phyloP scores from a whole-genome alignment of 2,797 vertebrate genomes.

The Xenentodon cancila region DNA sequence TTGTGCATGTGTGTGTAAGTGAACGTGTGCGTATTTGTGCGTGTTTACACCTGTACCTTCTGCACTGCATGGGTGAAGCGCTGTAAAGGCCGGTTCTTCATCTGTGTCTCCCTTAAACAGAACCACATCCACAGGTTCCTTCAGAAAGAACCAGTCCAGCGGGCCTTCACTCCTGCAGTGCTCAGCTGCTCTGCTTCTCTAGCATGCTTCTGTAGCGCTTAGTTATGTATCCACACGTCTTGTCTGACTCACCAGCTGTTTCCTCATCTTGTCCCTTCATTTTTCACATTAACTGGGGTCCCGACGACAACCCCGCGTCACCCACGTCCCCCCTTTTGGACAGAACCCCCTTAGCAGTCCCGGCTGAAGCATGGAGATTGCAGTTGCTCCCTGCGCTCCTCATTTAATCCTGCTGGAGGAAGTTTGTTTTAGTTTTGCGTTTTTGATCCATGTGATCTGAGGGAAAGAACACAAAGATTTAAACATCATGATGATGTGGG shows the following conservation, averaged over 20 bases:
- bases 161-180: constrained; percentile 62
- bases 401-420: constrained; percentile 53
- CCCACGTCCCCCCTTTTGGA: constrained; percentile 12
- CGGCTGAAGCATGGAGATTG: constrained; percentile 59
- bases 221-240: constrained; percentile 41
- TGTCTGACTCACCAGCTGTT: constrained; percentile 61
- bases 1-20: constrained; percentile 46
- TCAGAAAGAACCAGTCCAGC: not conserved
- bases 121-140: no score
- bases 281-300: constrained; percentile 56
- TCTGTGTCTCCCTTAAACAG: no score
- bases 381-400: constrained; percentile 33
- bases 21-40: constrained; percentile 27
- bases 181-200: constrained; percentile 53
- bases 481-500: constrained; percentile 20
- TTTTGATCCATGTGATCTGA: constrained; percentile 20
- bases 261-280: constrained; percentile 59
- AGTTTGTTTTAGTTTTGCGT: constrained; percentile 22
- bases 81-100: not conserved
- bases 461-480: constrained; percentile 13
- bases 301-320: constrained; percentile 36
- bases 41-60: constrained; percentile 52
- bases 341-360: constrained; percentile 43
- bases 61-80: constrained; percentile 63
- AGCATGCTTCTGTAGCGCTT: constrained; percentile 61